These are phyloP conservation scores for Ceraclea dissimilis DNA, from an alignment of 2,888 invertebrate genomes.

Conservation along the genomic window DNA sequence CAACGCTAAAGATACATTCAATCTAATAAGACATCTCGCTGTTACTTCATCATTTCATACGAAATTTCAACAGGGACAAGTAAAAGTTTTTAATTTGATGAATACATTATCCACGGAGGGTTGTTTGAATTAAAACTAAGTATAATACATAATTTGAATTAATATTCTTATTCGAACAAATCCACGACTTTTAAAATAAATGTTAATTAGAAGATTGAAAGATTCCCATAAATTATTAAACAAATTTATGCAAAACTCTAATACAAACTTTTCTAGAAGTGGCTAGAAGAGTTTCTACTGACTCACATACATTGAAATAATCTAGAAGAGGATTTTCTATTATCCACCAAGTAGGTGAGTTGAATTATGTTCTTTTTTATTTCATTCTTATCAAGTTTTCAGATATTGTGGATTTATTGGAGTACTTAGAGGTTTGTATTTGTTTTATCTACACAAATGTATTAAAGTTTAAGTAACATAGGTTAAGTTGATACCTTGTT, in stretches of 20 bases:
- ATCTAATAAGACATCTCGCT: slow-evolving; percentile 2
- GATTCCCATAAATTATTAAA: neutral
- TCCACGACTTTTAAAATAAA: neutral
- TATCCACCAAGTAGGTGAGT: too few relatives aligned
- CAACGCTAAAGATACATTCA: neutral
- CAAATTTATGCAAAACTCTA: too few relatives aligned
- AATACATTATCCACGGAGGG: neutral
- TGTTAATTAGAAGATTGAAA: neutral
- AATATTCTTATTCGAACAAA: neutral
- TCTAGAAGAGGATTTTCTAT: too few relatives aligned
- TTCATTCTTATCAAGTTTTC: too few relatives aligned
- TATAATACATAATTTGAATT: neutral
- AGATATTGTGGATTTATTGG: too few relatives aligned
- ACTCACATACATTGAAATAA: too few relatives aligned
- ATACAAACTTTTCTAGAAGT: too few relatives aligned
- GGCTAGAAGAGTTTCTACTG: too few relatives aligned
- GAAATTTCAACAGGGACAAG: neutral
- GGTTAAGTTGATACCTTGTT: neutral
- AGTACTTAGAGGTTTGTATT: too few relatives aligned
- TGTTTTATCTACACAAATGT: neutral
- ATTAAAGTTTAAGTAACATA: neutral
- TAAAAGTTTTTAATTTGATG: slow-evolving; percentile 2
- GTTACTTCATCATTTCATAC: neutral
- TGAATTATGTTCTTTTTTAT: too few relatives aligned
- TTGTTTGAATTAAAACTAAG: neutral